Evolutionary conservation across 2,797 vertebrate species (phyloP).

Genomic region (Melopsittacus undulatus): DNA sequence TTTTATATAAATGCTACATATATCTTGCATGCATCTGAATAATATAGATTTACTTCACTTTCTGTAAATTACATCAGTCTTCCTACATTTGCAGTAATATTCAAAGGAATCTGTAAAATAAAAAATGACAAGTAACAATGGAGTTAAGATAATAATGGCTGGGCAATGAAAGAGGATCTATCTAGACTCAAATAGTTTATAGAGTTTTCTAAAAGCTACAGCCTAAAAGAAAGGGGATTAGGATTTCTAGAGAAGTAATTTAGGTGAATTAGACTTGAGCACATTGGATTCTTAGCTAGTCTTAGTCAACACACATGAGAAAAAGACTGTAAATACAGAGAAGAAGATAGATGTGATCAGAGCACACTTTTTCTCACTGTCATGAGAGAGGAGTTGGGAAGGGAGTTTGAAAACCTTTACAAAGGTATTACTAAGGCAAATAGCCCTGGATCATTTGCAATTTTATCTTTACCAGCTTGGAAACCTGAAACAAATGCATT

Average conservation of each 20-base stretch:
- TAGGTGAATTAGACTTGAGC: neutral
- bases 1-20: conserved; percentile 1
- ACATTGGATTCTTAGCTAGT: neutral
- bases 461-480: neutral
- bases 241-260: neutral
- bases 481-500: neutral
- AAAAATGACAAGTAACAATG: neutral
- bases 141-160: neutral
- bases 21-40: neutral
- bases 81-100: neutral
- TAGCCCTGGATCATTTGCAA: neutral
- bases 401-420: neutral
- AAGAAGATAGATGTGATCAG: neutral
- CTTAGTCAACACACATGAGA: neutral
- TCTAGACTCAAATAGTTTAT: neutral
- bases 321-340: neutral
- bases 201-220: neutral
- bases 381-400: neutral
- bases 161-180: neutral
- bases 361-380: neutral
- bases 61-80: neutral
- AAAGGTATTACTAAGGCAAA: neutral
- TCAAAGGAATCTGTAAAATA: neutral
- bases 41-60: neutral
- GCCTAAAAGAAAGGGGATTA: neutral